phyloP scores from a whole-genome alignment of 1,140 invertebrate genomes.

The Acromyrmex heyeri region DNA sequence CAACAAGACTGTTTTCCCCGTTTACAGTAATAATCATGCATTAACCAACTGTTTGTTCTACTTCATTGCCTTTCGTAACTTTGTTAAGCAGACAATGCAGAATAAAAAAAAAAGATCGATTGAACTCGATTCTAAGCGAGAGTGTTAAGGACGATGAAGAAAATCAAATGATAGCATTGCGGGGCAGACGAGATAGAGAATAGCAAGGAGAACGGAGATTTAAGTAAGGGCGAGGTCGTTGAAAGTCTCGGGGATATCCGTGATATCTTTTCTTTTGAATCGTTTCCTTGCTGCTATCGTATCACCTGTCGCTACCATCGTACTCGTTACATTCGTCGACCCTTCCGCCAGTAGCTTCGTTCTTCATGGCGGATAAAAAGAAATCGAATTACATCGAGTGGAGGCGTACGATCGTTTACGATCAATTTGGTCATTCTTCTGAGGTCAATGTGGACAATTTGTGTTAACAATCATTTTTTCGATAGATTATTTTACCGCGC shows the following conservation, averaged over 20 bases:
- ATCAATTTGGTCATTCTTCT: slow-evolving; percentile 44
- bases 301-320: slow-evolving; percentile 59
- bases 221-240: slow-evolving; percentile 56
- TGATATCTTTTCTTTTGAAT: slow-evolving; percentile 67
- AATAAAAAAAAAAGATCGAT: slow-evolving; percentile 30
- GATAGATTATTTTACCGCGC: background rate
- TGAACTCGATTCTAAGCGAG: slow-evolving; percentile 32
- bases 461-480: background rate
- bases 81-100: background rate
- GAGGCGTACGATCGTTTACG: slow-evolving; percentile 26
- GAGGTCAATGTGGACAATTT: slow-evolving; percentile 21
- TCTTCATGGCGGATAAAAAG: slow-evolving; percentile 33
- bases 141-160: slow-evolving; percentile 23
- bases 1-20: too few species aligned
- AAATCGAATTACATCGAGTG: slow-evolving; percentile 55
- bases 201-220: slow-evolving; percentile 31
- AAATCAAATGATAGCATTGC: slow-evolving; percentile 48
- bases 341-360: slow-evolving; percentile 37
- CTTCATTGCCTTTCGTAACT: slow-evolving; percentile 9
- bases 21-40: background rate
- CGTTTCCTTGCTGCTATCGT: slow-evolving; percentile 64
- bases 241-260: slow-evolving; percentile 58
- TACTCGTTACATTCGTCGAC: slow-evolving; percentile 53
- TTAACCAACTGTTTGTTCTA: slow-evolving; percentile 4
- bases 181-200: background rate